Percentiles rank a stretch among this genome's conserved stretches.
phyloP scores from a whole-genome alignment of 2,113 vertebrate species.

The Prinia subflava region DNA sequence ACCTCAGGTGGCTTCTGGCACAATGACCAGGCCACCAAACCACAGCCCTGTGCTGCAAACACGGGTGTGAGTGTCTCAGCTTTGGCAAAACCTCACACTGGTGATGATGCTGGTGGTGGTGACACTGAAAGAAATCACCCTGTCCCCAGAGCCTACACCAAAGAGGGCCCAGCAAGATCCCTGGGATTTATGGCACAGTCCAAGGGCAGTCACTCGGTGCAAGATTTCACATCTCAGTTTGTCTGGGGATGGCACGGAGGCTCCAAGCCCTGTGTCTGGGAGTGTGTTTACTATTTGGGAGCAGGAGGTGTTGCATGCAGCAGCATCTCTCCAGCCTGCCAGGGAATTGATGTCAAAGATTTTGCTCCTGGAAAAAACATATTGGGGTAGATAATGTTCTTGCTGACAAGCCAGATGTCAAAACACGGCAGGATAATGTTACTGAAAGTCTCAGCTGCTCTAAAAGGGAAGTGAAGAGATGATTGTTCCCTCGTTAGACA shows the following conservation, averaged over 20 bases:
- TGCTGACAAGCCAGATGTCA: conserved; percentile 52
- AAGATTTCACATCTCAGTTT: neutral
- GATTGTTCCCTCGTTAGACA: conserved; percentile 22
- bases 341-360: conserved; percentile 2
- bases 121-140: neutral
- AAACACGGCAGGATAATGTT: conserved; percentile 45
- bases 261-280: neutral
- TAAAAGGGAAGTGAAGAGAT: neutral
- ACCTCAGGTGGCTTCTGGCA: neutral
- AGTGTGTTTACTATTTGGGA: neutral
- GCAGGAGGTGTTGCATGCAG: neutral
- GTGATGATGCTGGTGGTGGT: neutral
- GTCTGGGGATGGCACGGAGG: neutral
- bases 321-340: neutral
- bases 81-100: neutral
- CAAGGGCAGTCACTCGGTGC: neutral
- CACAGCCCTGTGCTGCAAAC: accelerated
- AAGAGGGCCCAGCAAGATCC: neutral
- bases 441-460: conserved; percentile 47
- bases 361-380: conserved; percentile 12
- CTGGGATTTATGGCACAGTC: neutral
- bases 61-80: accelerated
- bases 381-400: conserved; percentile 36
- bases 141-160: neutral
- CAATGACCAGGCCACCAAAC: neutral